Evolutionary conservation across 2,888 invertebrate species (phyloP).

Genomic region (Abrostola triplasia): DNA sequence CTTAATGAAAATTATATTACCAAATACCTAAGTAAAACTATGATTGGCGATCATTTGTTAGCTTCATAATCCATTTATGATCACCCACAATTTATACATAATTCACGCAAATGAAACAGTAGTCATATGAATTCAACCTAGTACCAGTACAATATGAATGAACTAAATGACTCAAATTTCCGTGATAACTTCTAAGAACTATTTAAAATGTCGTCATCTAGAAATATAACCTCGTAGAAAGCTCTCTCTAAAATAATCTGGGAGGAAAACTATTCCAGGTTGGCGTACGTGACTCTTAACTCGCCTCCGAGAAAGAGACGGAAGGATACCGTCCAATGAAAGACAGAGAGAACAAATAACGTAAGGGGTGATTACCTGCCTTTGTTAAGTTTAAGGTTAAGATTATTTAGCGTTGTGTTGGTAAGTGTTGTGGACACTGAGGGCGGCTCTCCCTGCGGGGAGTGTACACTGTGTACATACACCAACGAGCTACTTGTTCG

Average conservation of each 20-base stretch:
- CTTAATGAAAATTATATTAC: too few relatives aligned
- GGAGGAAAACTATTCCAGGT: slow-evolving; percentile 35
- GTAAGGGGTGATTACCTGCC: slow-evolving; percentile 31
- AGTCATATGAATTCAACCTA: too few relatives aligned
- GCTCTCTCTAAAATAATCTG: slow-evolving; percentile 31
- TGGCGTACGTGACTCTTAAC: slow-evolving; percentile 43
- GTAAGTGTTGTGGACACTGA: slow-evolving; percentile 17
- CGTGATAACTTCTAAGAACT: background rate
- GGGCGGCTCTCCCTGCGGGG: slow-evolving; percentile 22
- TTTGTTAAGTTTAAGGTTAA: slow-evolving; percentile 12
- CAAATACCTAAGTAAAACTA: too few relatives aligned
- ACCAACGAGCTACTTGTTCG: too few relatives aligned
- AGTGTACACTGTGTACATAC: too few relatives aligned
- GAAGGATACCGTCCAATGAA: background rate
- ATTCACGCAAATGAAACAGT: too few relatives aligned
- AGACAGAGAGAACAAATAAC: slow-evolving; percentile 11
- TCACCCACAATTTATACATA: too few relatives aligned
- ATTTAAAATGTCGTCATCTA: slow-evolving; percentile 18
- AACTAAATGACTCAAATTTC: too few relatives aligned
- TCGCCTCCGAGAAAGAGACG: slow-evolving; percentile 4
- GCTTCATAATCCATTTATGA: too few relatives aligned
- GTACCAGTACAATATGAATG: too few relatives aligned
- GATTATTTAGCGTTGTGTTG: slow-evolving; percentile 7
- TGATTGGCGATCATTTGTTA: too few relatives aligned
- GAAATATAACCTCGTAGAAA: slow-evolving; percentile 25